Base-by-base conservation (phyloP, 2,888 invertebrate genomes). In the Lissonota sp. region DNA sequence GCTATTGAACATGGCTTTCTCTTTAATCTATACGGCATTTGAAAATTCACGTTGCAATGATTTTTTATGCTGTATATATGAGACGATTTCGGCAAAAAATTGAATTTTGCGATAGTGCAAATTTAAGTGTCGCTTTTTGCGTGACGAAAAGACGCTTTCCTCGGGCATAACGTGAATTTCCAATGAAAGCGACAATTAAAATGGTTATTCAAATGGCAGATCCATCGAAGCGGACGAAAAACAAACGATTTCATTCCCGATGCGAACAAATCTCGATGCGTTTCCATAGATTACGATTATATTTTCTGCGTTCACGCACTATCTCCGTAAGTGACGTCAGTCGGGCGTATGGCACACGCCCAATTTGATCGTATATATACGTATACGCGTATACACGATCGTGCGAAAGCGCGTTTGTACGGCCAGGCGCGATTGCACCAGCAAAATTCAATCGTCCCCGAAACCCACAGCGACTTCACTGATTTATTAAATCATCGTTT, bases 401-500 rank as follows among this genome's bases (percentile, higher is more conserved):
- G 63, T 3, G 14, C 26, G 57, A 42, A 26, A 55, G 69, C 42
- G 62, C 63, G 69, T 74, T 62, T 73, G 72, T 67, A 40, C 63
- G 49, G 66, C 72, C 40, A 67, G 26, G 26, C 26, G 40, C 73
- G 70, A 77, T 75, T 60, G 26, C 57, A 42, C 71, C 60, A 75
- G 70, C 8, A 63, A 80, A 63, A 84, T 82, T 84, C 80, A 82
- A 84, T 84, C 66, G 75, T 58, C 83, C 73, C 46, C 60, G 70
- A 78, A 81, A 81, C 53, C 74, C 66, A 51, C 81, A 74, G 70
- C 74, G 81, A 74, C 73, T 77, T 81, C 80, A 78, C 84, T 87
- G 86, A 87, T 88, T 88, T 86, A 86, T 86, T 86, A 85, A 81
- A 78, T 81, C 78, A 81, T 78, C 78, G 60, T 70, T 78, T 81